Conservation (phyloP, 2,113 vertebrate species). For the Vidua chalybeata region DNA sequence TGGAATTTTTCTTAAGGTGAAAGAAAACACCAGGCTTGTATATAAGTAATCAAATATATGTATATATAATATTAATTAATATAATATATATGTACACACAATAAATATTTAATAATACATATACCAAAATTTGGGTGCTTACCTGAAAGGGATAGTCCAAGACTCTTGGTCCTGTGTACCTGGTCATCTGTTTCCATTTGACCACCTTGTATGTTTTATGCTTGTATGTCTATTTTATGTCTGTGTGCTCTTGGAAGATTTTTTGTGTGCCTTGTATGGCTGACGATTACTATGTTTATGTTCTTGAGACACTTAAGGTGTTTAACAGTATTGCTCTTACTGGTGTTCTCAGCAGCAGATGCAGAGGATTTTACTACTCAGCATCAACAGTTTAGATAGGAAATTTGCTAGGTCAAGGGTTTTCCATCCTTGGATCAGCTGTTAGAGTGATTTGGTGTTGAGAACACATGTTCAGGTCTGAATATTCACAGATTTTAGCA, state of each 20-base stretch:
- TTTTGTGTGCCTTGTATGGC: not conserved
- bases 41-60: not conserved
- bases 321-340: not conserved
- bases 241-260: not conserved
- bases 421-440: not conserved
- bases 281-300: not conserved
- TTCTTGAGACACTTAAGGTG: not conserved
- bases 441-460: not conserved
- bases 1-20: not conserved
- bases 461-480: not conserved
- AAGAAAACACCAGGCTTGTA: not conserved
- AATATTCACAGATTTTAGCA: not conserved
- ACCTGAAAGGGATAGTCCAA: not conserved
- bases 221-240: not conserved
- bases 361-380: not conserved
- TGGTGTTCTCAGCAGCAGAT: not conserved
- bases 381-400: not conserved
- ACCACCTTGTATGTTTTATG: not conserved
- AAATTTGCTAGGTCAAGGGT: not conserved
- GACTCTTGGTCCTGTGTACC: not conserved
- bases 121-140: not conserved
- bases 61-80: not conserved
- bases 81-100: no score
- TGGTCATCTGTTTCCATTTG: not conserved
- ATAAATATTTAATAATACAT: not conserved